Evolutionary conservation across 30 jellyfish, hydroid and myxozoan species (phyloP), one percentile per base, ranked within the genome.

Genomic region (Mastigias papua): DNA sequence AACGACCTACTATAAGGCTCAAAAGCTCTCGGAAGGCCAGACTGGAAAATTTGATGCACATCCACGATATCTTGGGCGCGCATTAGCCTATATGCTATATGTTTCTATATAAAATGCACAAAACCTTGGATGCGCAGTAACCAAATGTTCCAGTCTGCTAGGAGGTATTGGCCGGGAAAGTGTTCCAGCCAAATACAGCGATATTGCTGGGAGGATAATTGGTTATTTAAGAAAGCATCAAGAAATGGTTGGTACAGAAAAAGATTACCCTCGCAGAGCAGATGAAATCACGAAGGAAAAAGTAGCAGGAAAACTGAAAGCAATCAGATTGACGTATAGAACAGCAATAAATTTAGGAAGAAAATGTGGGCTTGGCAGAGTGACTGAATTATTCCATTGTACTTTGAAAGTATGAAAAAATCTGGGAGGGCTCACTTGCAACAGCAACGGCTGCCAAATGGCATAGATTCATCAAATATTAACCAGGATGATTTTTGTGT

Each of bases 361-460:
- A 28, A 76, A 51, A 34, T 46, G 88, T 76, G 88, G 88, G 8
- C 88, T 46, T 51, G 88, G 88, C 27, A 76, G 88, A 54, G 88
- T 76, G 21, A 9, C n/a, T n/a, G n/a, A n/a, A n/a, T n/a, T n/a
- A n/a, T 42, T 17, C 27, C 50, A 22, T 34, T 76, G 15, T 54
- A 76, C 57, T 48, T 76, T 49, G 88, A 76, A 46, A n/a, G 21
- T 76, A 73, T 73, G 31, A 42, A 42, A 23, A 34, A 15, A 76
- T 76, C 29, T 76, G 88, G 88, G 80, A 82, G 5, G 88, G 88
- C 50, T 76, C 88, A 21, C 78, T 82, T 73, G 85, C 85, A 11
- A 73, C 78, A 73, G 34, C 85, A n/a, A 20, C 34, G 25, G 48
- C 34, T 73, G 42, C 34, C 31, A 31, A 73, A 73, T 33, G 9